Evolutionary conservation across 2,888 invertebrate genomes (phyloP).

Genomic region (Vanessa cardui): DNA sequence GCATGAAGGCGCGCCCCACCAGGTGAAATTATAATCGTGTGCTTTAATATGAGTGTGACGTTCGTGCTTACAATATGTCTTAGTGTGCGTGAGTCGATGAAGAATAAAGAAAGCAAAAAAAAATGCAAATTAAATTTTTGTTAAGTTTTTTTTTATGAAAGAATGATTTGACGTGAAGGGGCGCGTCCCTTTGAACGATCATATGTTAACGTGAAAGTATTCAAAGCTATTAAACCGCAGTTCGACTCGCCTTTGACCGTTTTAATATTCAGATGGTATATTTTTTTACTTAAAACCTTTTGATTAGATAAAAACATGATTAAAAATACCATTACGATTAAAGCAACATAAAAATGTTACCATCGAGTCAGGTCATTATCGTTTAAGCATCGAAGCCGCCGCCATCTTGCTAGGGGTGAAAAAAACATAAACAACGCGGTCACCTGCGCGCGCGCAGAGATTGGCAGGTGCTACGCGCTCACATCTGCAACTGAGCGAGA

Average conservation of each 20-base stretch:
- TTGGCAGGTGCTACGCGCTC: slow-evolving; percentile 72
- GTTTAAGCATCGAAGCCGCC: slow-evolving; percentile 27
- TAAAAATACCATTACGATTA: slow-evolving; percentile 23
- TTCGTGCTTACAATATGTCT: too few relatives aligned
- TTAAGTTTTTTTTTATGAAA: too few relatives aligned
- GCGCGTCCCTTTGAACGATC: too few relatives aligned
- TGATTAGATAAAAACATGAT: slow-evolving; percentile 11
- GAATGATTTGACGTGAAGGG: too few relatives aligned
- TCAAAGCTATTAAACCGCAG: background rate
- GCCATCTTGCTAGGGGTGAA: slow-evolving; percentile 42
- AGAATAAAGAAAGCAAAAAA: too few relatives aligned
- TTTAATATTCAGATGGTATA: background rate
- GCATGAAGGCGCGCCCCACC: too few relatives aligned
- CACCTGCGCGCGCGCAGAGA: slow-evolving; percentile 74
- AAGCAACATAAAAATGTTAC: slow-evolving; percentile 28
- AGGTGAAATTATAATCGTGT: too few relatives aligned
- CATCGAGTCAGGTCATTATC: slow-evolving; percentile 24
- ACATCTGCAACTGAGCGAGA: slow-evolving; percentile 61
- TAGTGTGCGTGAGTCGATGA: too few relatives aligned
- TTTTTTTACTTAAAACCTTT: slow-evolving; percentile 1
- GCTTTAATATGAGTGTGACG: too few relatives aligned
- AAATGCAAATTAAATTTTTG: too few relatives aligned
- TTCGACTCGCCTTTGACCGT: background rate
- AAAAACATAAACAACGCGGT: slow-evolving; percentile 72
- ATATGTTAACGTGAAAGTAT: background rate